phyloP scores from a whole-genome alignment of 2,113 vertebrate genomes.

The Gnathonemus echidnorhynchus region DNA sequence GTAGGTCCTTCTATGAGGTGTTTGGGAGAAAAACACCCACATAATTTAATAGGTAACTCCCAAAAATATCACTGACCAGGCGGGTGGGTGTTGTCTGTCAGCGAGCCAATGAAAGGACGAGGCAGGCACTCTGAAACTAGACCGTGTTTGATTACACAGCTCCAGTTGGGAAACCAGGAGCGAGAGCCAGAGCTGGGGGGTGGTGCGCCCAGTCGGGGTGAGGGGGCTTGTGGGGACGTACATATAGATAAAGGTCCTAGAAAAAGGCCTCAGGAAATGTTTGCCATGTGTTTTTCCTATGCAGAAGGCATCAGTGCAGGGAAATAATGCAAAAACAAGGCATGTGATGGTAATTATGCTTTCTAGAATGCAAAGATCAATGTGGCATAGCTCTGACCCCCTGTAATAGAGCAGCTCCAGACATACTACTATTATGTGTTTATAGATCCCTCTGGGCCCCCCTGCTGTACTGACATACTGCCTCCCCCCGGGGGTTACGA shows the following conservation, averaged over 20 bases:
- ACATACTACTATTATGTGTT: neutral
- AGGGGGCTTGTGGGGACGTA: neutral
- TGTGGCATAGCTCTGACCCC: neutral
- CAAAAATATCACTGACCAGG: neutral
- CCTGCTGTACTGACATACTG: neutral
- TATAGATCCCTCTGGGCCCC: neutral
- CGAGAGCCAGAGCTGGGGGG: neutral
- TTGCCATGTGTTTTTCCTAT: neutral
- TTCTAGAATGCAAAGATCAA: neutral
- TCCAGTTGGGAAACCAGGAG: conserved; percentile 11
- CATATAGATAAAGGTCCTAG: neutral
- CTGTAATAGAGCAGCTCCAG: neutral
- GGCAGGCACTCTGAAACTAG: neutral
- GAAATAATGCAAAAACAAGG: neutral
- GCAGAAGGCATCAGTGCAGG: neutral
- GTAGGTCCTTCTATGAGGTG: neutral
- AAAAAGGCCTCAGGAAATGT: neutral
- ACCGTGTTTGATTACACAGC: conserved; percentile 7
- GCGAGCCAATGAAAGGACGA: neutral
- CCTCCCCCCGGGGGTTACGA: neutral
- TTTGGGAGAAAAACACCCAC: neutral
- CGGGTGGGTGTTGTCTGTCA: conserved; percentile 12
- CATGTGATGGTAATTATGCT: neutral
- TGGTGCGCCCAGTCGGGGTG: neutral
- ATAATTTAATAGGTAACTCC: neutral